phyloP scores from a whole-genome alignment of 2,797 vertebrate species.

The Brachyrhaphis roseni region DNA sequence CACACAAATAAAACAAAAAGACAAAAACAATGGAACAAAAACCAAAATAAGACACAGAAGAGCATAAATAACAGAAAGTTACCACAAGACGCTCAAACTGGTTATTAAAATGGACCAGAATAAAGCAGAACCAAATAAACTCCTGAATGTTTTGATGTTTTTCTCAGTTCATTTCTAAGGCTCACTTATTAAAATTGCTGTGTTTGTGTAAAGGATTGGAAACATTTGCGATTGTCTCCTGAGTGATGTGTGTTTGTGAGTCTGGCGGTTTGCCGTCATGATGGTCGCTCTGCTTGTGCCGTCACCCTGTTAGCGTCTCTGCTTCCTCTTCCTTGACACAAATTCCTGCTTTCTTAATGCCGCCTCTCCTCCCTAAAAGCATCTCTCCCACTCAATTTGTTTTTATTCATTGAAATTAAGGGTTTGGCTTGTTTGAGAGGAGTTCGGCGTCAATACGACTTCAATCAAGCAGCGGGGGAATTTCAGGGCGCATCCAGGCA shows the following conservation, averaged over 20 bases:
- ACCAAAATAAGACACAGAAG: background rate
- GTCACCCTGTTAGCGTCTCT: slow-evolving; percentile 19
- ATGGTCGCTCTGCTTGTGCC: slow-evolving; percentile 16
- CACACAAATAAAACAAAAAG: background rate
- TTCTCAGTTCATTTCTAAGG: background rate
- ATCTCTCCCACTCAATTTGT: slow-evolving; percentile 55
- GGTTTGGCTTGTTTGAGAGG: slow-evolving; percentile 50
- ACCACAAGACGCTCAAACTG: background rate
- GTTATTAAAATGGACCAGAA: background rate
- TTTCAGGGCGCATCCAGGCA: slow-evolving; percentile 46
- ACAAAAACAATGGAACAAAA: no score
- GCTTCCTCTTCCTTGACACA: slow-evolving; percentile 27
- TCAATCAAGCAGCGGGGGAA: slow-evolving; percentile 57
- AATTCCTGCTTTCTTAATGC: slow-evolving; percentile 38
- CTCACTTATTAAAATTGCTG: background rate
- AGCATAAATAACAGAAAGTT: background rate
- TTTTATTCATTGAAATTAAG: slow-evolving; percentile 59
- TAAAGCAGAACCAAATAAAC: background rate
- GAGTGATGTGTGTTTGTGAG: background rate
- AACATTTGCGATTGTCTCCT: background rate
- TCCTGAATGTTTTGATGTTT: background rate
- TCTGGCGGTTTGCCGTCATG: background rate
- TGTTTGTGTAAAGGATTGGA: background rate
- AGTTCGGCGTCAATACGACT: slow-evolving; percentile 61
- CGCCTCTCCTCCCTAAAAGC: slow-evolving; percentile 42